A percentile compares a stretch with the other conserved stretches of the same genome.
Evolutionary conservation across 2,888 invertebrate genomes (phyloP).

Genomic region (Tenthredo livida): DNA sequence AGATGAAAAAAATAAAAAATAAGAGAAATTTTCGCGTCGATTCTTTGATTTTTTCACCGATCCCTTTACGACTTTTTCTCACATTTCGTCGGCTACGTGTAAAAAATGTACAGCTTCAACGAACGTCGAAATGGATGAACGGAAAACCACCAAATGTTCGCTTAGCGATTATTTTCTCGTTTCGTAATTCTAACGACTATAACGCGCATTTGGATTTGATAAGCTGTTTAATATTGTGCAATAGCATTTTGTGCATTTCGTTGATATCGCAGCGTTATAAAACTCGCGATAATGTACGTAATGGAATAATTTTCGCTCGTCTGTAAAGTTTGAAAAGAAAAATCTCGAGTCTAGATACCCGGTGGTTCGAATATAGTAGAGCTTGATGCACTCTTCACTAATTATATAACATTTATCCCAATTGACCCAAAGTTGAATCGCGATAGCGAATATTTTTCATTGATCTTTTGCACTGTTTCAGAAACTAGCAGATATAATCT

Average conservation of each 20-base stretch:
- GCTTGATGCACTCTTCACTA: background rate
- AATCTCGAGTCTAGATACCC: background rate
- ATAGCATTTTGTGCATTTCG: background rate
- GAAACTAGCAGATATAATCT: background rate
- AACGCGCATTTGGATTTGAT: background rate
- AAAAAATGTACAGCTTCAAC: too few relatives aligned
- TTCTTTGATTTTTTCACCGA: too few relatives aligned
- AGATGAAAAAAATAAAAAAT: background rate
- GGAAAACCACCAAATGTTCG: background rate
- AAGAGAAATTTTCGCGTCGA: too few relatives aligned
- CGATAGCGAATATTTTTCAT: constrained; percentile 16
- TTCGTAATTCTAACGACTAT: background rate
- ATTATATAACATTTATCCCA: constrained; percentile 17
- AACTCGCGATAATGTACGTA: background rate
- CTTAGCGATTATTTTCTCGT: background rate
- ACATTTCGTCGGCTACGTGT: too few relatives aligned
- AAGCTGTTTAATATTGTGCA: background rate
- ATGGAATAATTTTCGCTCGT: constrained; percentile 16
- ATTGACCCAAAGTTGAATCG: constrained; percentile 25
- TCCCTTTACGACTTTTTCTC: too few relatives aligned
- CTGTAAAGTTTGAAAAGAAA: background rate
- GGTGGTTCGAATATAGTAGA: background rate
- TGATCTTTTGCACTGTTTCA: constrained; percentile 22
- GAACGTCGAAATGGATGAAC: too few relatives aligned
- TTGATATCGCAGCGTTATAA: background rate